Evolutionary conservation across 2,113 vertebrate species (phyloP), one percentile per base, ranked within the genome.

Genomic region (Pedetes capensis): DNA sequence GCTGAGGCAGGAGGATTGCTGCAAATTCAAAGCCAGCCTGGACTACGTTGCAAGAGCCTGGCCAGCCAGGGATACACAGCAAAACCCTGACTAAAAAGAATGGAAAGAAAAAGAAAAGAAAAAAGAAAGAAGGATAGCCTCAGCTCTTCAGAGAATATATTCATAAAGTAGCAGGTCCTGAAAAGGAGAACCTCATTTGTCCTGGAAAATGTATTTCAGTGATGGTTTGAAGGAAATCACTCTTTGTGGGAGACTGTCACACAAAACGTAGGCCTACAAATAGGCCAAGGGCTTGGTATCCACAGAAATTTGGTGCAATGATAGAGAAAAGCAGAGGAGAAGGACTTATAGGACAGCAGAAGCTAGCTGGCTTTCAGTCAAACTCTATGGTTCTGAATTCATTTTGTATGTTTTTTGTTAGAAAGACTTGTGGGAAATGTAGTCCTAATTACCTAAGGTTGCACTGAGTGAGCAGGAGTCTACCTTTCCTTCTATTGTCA

Each of bases 381-480:
- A 71, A 53, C 17, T 87, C 57, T 68, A 5, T 8, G 42, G 64
- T 86, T 66, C 27, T 55, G 34, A 69, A 78, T 66, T 88, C 71
- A n/a, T 74, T 88, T 92, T 78, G 27, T 44, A 27, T 57, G 27
- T 61, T 91, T 88, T 96, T 55, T 51, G n/a, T 91, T 85, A 93
- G 87, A 79, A 61, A 63, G 49, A 84, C 18, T n/a, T 82, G 2
- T 57, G 66, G 37, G 32, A 94, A 80, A 72, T 89, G 49, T 72
- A 64, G 59, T 74, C 78, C 68, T 23, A 91, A 0, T 93, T 90
- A 80, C 29, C 13, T 20, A 53, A 27, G n/a, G 61, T 51, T 74
- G 55, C 20, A 32, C 12, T 87, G 44, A 49, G 16, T 89, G 34
- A 57, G 34, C 27, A 53, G 49, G 34, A 83, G 8, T 87, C 74